These are phyloP conservation scores for Scolanthus callimorphus DNA, from an alignment of 92 coral and sea anemone genomes.

Conservation along the genomic window DNA sequence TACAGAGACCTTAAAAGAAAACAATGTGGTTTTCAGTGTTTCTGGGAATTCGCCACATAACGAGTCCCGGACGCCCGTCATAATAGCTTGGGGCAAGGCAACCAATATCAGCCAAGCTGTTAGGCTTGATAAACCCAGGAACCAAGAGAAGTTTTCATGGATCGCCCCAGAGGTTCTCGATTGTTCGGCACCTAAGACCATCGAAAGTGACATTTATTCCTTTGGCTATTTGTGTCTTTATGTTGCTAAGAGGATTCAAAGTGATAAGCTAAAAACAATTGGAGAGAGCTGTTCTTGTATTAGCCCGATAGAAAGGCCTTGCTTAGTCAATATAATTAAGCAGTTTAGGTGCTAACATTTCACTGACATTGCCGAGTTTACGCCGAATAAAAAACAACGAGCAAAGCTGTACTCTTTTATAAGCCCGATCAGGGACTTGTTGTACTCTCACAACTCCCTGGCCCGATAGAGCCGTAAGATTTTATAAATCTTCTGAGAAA, in stretches of 20 bases:
- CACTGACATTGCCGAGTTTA: too few relatives aligned
- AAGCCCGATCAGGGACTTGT: too few relatives aligned
- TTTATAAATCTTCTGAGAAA: too few relatives aligned
- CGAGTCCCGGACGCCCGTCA: neutral
- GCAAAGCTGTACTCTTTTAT: too few relatives aligned
- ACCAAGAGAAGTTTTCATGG: neutral
- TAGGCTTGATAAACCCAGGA: neutral
- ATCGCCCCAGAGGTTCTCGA: neutral
- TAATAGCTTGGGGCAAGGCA: neutral
- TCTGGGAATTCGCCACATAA: too few relatives aligned
- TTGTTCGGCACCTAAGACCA: neutral
- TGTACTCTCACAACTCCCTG: too few relatives aligned
- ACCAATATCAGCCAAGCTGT: neutral
- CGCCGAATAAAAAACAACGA: too few relatives aligned
- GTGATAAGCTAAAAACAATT: neutral
- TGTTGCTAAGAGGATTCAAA: neutral
- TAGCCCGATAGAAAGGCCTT: neutral
- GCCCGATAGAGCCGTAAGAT: too few relatives aligned
- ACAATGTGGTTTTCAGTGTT: too few relatives aligned
- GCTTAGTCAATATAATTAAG: neutral
- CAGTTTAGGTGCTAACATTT: too few relatives aligned
- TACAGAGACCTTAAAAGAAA: too few relatives aligned
- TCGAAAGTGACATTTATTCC: neutral
- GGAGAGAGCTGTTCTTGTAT: neutral
- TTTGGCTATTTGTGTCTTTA: neutral